These are phyloP conservation scores for Varecia variegata DNA, from an alignment of 2,797 vertebrate genomes.

Conservation along the genomic window DNA sequence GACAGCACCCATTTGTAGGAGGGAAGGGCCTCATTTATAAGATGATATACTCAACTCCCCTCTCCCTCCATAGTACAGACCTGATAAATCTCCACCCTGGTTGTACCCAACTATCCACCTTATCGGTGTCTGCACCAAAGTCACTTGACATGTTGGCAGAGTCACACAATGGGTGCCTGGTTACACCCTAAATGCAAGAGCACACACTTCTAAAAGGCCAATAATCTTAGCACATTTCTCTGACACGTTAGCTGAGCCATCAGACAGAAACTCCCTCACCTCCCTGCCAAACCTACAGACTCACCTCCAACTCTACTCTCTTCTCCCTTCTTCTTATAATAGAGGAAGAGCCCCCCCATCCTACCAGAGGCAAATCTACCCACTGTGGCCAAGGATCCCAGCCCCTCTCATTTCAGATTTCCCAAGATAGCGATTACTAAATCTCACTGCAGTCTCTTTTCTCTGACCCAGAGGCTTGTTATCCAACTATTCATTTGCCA, in stretches of 20 bases:
- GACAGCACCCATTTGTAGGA: background rate
- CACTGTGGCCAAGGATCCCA: background rate
- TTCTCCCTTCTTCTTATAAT: background rate
- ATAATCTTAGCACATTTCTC: background rate
- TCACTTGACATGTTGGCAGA: background rate
- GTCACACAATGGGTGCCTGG: background rate
- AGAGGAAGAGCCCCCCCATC: background rate
- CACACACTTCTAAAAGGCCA: background rate
- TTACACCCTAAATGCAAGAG: background rate
- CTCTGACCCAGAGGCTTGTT: background rate
- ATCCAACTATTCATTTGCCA: background rate
- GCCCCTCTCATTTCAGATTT: background rate
- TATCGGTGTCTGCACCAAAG: background rate
- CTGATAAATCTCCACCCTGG: background rate
- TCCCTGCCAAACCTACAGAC: background rate
- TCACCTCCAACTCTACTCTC: background rate
- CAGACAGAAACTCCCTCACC: background rate
- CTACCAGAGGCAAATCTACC: background rate
- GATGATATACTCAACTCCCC: background rate
- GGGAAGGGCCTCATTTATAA: background rate
- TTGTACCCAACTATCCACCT: background rate
- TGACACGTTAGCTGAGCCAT: background rate
- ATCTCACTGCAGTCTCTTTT: background rate
- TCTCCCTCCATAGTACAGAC: background rate
- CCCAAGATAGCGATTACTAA: background rate